These are phyloP conservation scores for Heterodera carotae DNA, from an alignment of 1,140 invertebrate genomes.

Conservation along the genomic window DNA sequence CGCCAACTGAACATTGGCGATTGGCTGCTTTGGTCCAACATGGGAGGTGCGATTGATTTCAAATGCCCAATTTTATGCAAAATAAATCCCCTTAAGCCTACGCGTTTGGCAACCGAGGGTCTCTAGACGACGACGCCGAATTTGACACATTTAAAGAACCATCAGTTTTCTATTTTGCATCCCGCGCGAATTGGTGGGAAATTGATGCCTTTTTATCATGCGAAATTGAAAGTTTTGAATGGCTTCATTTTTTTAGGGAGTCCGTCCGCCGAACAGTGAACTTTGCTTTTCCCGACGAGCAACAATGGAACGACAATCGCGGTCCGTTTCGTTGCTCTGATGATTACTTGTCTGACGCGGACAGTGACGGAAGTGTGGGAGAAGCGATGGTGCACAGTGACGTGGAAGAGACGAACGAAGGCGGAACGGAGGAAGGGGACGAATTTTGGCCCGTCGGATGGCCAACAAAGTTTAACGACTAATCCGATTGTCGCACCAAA, in stretches of 20 bases:
- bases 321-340: neutral
- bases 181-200: constrained; percentile 38
- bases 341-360: neutral
- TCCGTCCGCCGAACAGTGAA: neutral
- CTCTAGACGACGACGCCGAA: constrained; percentile 38
- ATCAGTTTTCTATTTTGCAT: constrained; percentile 44
- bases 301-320: neutral
- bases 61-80: neutral
- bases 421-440: neutral
- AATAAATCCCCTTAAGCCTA: constrained; percentile 26
- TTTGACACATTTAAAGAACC: constrained; percentile 4
- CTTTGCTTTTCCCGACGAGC: neutral
- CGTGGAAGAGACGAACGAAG: neutral
- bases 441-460: constrained; percentile 13
- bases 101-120: constrained; percentile 42
- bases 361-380: constrained; percentile 7
- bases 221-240: no score
- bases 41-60: constrained; percentile 31
- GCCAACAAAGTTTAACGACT: neutral
- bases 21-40: constrained; percentile 50
- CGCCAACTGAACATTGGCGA: constrained; percentile 48
- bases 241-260: neutral
- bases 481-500: neutral
- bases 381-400: neutral
- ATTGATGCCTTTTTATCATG: no score